phyloP scores from a whole-genome alignment of 2,113 vertebrate genomes.

The Chaetura pelagica region DNA sequence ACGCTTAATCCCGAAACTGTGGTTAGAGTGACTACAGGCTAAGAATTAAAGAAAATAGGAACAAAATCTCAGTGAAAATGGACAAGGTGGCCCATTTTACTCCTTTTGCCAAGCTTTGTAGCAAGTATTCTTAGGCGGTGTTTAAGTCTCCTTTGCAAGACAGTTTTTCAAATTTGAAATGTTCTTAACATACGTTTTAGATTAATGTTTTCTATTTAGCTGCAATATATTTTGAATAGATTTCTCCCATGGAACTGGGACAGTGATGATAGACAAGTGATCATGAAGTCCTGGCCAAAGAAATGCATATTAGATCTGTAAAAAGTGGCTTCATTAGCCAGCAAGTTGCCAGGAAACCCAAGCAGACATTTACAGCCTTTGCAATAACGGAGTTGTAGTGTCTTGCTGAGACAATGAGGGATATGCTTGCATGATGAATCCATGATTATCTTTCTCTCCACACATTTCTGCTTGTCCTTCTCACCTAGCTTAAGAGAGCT shows the following conservation, averaged over 20 bases:
- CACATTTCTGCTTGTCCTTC: conserved; percentile 53
- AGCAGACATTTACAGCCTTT: background rate
- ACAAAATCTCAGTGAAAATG: background rate
- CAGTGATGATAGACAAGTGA: background rate
- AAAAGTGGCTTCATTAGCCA: conserved; percentile 1
- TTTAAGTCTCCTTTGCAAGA: background rate
- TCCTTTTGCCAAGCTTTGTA: background rate
- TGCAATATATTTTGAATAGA: background rate
- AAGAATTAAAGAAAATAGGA: background rate
- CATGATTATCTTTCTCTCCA: conserved; percentile 28
- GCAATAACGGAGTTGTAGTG: background rate
- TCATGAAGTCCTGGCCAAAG: background rate
- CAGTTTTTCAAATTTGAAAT: background rate
- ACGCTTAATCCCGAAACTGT: background rate
- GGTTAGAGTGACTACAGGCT: background rate
- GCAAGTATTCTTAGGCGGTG: background rate
- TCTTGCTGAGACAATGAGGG: conserved; percentile 4
- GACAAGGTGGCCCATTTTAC: background rate
- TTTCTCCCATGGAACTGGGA: background rate
- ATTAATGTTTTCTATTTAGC: background rate
- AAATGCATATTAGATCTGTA: background rate
- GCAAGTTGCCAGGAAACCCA: background rate
- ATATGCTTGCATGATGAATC: background rate
- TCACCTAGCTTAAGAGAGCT: conserved; percentile 62
- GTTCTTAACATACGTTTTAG: background rate